phyloP scores from a whole-genome alignment of 2,113 vertebrate species.

The Atlantisia rogersi region DNA sequence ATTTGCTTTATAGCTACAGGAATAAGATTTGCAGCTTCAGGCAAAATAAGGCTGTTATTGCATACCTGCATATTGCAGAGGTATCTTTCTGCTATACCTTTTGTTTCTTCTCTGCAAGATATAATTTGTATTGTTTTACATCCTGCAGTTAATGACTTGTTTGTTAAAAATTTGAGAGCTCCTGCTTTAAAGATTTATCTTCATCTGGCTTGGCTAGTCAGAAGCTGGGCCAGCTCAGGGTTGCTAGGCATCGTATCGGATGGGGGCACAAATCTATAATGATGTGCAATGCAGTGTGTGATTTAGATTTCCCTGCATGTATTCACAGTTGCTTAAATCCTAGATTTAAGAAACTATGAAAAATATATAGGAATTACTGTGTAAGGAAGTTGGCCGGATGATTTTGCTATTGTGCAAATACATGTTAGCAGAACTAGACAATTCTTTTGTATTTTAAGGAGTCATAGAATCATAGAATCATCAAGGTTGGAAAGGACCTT shows the following conservation, averaged over 20 bases:
- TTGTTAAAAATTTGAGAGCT: neutral
- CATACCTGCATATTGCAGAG: neutral
- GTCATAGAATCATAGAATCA: neutral
- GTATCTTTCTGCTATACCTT: neutral
- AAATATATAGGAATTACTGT: neutral
- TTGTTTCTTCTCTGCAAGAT: neutral
- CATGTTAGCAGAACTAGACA: neutral
- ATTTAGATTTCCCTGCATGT: neutral
- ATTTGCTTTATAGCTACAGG: neutral
- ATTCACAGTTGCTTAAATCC: neutral
- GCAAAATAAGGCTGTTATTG: neutral
- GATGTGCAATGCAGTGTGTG: neutral
- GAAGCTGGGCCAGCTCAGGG: neutral
- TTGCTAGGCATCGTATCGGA: neutral
- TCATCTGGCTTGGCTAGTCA: neutral
- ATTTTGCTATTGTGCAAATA: neutral
- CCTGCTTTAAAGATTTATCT: neutral
- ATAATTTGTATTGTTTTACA: neutral
- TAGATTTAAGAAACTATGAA: neutral
- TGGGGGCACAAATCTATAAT: neutral
- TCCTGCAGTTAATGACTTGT: neutral
- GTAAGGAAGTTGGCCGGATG: neutral
- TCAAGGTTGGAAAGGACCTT: too few species aligned
- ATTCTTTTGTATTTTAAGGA: neutral
- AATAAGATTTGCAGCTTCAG: neutral